Evolutionary conservation across 2,888 invertebrate genomes (phyloP).

Genomic region (Nyleta sp.): DNA sequence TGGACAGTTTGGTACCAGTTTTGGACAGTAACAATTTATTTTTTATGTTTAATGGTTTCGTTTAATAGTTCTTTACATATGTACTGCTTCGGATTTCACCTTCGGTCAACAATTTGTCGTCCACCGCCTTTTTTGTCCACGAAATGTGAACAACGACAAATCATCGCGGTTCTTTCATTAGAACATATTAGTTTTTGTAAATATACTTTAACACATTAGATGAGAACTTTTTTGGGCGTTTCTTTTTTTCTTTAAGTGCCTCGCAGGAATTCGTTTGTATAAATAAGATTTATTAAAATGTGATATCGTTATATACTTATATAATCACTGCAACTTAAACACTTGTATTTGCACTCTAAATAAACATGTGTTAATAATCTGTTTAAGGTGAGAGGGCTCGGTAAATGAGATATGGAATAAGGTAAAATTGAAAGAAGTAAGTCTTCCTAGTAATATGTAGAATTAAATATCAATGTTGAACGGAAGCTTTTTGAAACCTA

Average conservation of each 20-base stretch:
- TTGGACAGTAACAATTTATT: conserved; percentile 18
- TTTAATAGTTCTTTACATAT: conserved; percentile 34
- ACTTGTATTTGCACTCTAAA: conserved; percentile 49
- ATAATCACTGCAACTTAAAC: conserved; percentile 40
- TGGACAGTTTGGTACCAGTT: no score
- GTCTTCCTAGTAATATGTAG: conserved; percentile 40
- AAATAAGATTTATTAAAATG: conserved; percentile 20
- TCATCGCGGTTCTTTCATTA: no score
- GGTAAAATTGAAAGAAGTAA: conserved; percentile 46
- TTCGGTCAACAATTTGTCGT: neutral
- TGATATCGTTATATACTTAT: conserved; percentile 24
- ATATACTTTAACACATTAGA: no score
- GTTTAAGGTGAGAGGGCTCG: conserved; percentile 52
- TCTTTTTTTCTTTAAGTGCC: conserved; percentile 5
- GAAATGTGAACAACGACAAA: no score
- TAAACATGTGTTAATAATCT: conserved; percentile 57
- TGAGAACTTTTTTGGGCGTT: neutral
- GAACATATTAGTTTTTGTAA: no score
- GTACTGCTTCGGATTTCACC: conserved; percentile 23
- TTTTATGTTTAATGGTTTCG: conserved; percentile 36
- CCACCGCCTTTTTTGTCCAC: no score
- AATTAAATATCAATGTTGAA: conserved; percentile 42
- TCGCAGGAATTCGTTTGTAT: conserved; percentile 1
- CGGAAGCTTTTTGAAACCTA: conserved; percentile 24
- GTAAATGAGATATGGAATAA: conserved; percentile 45